These are phyloP conservation scores for Symphodus melops DNA, from an alignment of 2,113 vertebrate genomes.

Conservation along the genomic window DNA sequence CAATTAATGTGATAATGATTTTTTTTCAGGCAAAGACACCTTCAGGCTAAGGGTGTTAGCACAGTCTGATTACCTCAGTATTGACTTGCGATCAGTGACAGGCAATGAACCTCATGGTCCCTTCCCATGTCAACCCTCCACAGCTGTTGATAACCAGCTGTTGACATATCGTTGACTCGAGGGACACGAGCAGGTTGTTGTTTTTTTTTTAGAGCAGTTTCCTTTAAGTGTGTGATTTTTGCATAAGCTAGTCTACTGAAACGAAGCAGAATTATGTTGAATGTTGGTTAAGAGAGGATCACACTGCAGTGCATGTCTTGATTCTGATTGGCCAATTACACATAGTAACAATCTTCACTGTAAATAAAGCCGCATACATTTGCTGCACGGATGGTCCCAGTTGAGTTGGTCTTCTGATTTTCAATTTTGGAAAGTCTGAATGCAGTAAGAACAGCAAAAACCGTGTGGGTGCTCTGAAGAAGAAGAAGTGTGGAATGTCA, in stretches of 20 bases:
- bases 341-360: too few relatives aligned
- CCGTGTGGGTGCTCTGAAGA: too few relatives aligned
- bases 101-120: constrained; percentile 10
- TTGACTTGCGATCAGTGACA: constrained; percentile 16
- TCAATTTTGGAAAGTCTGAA: too few relatives aligned
- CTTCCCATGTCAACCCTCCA: not conserved
- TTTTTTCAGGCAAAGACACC: not conserved
- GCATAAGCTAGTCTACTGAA: not conserved
- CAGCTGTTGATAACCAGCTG: constrained; percentile 49
- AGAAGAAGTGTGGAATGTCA: too few relatives aligned
- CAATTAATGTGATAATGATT: constrained; percentile 15
- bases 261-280: not conserved
- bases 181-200: constrained; percentile 19
- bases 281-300: not conserved
- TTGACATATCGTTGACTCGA: constrained; percentile 50
- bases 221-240: constrained; percentile 5
- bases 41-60: not conserved
- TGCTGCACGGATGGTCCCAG: too few relatives aligned
- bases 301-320: too few relatives aligned
- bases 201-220: constrained; percentile 28
- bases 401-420: too few relatives aligned
- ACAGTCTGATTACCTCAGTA: constrained; percentile 25
- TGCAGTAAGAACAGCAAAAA: too few relatives aligned
- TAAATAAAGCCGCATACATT: too few relatives aligned
- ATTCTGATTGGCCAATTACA: too few relatives aligned